A percentile compares a stretch with the other conserved stretches of the same genome.
Conservation (phyloP, 2,888 invertebrate genomes). For the Onchidella celtica region DNA sequence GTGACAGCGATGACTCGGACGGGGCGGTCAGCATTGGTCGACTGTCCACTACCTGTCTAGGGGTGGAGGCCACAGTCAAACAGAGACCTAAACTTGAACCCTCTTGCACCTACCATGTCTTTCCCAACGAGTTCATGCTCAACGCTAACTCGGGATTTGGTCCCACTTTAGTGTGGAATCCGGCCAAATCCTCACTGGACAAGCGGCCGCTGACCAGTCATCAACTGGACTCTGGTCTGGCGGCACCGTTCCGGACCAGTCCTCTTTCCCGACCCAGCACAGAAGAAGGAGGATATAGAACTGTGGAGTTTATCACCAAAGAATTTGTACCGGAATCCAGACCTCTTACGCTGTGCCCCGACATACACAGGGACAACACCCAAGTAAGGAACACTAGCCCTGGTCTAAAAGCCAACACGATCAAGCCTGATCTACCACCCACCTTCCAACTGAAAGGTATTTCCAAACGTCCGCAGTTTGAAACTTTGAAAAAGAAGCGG, state of each 20-base stretch:
- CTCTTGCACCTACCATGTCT: conserved; percentile 58
- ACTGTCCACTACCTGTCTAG: conserved; percentile 65
- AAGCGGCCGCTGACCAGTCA: too few species aligned
- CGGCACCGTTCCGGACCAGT: conserved; percentile 18
- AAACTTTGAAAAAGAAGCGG: conserved; percentile 6
- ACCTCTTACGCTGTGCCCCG: conserved; percentile 30
- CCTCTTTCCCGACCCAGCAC: neutral
- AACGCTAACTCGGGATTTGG: neutral
- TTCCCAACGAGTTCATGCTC: conserved; percentile 50
- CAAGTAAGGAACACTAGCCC: conserved; percentile 4
- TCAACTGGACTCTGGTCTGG: conserved; percentile 37
- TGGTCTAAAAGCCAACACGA: conserved; percentile 32
- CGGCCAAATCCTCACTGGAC: conserved; percentile 42
- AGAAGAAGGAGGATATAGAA: neutral
- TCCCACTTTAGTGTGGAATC: conserved; percentile 48
- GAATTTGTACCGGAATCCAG: conserved; percentile 24
- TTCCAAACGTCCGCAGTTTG: neutral
- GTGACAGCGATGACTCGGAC: conserved; percentile 44
- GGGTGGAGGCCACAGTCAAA: conserved; percentile 54
- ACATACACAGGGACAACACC: neutral
- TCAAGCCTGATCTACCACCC: conserved; percentile 41
- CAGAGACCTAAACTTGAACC: conserved; percentile 52
- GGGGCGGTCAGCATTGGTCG: conserved; percentile 58
- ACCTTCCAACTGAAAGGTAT: conserved; percentile 42
- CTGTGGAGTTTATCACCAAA: conserved; percentile 37